phyloP scores from a whole-genome alignment of 2,888 invertebrate species.

The Glomeris marginata region DNA sequence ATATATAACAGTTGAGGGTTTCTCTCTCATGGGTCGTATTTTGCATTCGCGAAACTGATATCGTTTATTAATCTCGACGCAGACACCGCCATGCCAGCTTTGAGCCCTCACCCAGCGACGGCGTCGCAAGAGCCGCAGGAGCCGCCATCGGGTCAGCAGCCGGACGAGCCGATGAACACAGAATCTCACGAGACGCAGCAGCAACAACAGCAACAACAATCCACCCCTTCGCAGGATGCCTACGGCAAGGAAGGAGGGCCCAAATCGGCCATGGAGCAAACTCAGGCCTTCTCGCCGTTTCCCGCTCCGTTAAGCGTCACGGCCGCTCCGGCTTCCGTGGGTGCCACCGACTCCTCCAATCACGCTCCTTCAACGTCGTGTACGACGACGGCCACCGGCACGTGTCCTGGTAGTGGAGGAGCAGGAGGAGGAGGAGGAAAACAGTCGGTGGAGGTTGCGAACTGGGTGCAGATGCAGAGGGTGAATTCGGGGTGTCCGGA shows the following conservation, averaged over 20 bases:
- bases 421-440: slow-evolving; percentile 33
- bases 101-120: slow-evolving; percentile 49
- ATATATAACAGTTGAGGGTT: too few species aligned
- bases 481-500: not conserved
- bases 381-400: slow-evolving; percentile 32
- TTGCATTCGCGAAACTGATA: too few species aligned
- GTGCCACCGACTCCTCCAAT: not conserved
- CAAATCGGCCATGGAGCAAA: slow-evolving; percentile 15
- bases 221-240: slow-evolving; percentile 9
- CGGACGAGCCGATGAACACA: slow-evolving; percentile 15
- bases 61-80: slow-evolving; percentile 17
- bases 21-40: too few species aligned
- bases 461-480: not conserved
- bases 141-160: slow-evolving; percentile 25
- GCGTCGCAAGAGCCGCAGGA: too few species aligned
- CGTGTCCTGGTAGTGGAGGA: slow-evolving; percentile 28
- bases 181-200: slow-evolving; percentile 24
- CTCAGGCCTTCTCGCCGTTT: slow-evolving; percentile 14
- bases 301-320: slow-evolving; percentile 8
- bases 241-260: slow-evolving; percentile 13
- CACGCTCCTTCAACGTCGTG: slow-evolving; percentile 2
- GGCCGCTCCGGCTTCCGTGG: not conserved
- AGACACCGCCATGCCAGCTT: slow-evolving; percentile 52
- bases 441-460: slow-evolving; percentile 29
- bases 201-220: too few species aligned